Percentiles rank a stretch among this genome's conserved stretches.
These are phyloP conservation scores for Cyanoderma ruficeps DNA, from an alignment of 2,113 vertebrate genomes.

Conservation along the genomic window DNA sequence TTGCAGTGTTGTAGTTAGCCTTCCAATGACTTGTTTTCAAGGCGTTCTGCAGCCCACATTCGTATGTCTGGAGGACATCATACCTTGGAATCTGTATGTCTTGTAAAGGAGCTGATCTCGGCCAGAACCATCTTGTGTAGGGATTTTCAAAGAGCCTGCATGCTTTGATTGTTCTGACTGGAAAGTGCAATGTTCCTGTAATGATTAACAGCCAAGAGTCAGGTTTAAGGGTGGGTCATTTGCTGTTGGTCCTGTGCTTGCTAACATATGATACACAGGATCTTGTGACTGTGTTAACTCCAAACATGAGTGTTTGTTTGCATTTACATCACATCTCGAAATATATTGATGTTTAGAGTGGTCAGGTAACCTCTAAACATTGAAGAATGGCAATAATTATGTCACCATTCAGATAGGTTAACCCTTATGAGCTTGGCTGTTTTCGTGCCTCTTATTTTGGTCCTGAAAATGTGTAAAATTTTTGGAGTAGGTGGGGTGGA, in stretches of 20 bases:
- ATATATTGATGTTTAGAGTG: constrained; percentile 16
- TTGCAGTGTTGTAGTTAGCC: neutral
- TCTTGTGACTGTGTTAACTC: constrained; percentile 57
- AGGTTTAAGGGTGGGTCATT: constrained; percentile 61
- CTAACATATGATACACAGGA: constrained; percentile 19
- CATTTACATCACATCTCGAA: constrained; percentile 7
- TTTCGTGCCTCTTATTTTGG: neutral
- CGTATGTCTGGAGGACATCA: constrained; percentile 16
- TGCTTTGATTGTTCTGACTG: constrained; percentile 45
- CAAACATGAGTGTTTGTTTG: constrained; percentile 54
- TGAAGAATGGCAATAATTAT: constrained; percentile 16
- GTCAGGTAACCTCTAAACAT: constrained; percentile 26
- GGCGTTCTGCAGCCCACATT: neutral
- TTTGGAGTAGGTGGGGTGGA: neutral
- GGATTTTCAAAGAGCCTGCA: constrained; percentile 39
- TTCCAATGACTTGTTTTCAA: constrained; percentile 23
- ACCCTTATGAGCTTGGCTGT: neutral
- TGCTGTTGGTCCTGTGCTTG: constrained; percentile 36
- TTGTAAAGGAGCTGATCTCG: constrained; percentile 20
- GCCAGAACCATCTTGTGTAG: neutral
- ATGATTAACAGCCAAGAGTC: constrained; percentile 57
- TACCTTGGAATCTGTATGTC: constrained; percentile 20
- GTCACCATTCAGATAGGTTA: constrained; percentile 13
- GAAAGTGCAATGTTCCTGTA: constrained; percentile 15
- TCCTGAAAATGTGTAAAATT: neutral